Base-by-base conservation (phyloP, 2,888 invertebrate genomes). In the Idaea straminata region DNA sequence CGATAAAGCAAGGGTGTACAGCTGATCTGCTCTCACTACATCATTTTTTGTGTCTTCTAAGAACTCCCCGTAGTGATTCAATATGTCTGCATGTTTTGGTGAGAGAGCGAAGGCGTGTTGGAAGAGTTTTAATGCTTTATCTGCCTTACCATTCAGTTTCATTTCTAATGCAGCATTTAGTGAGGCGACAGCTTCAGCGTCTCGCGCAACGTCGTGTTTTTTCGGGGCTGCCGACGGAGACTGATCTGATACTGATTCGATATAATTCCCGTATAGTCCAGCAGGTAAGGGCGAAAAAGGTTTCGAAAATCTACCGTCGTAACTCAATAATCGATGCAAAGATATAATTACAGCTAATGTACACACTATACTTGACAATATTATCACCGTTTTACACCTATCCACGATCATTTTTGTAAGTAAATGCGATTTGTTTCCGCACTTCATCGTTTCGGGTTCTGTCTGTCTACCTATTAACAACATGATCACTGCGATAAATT, bases 41-140 rank as follows among this genome's bases (percentile, higher is more conserved):
- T 99, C 97, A 47, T 96, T 95, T 72, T 96, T 95, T 16, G 96
- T 96, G 72, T 96, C 95, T 87, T 99, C 99, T 66, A 99, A 86
- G 83, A 98, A 98, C 86, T 98, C 98, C 13, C 99, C 99, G 83
- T 97, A 99, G 79, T 97, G 96, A 72, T 97, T 97, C 7, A 99
- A 92, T 62, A 99, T 96, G 79, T 99, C 98, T 0, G 98, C 97
- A 89, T 99, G 97, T 76, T 96, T 95, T 0, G 99, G 99, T 15
- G 98, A 97, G 59, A 99, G 91, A 0, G 97, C 97, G 66, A 97
- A 94, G 0, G 99, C 99, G 88, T 99, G 99, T 87, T 98, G 96
- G 81, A 97, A 97, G 38, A 98, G 86, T 83, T 97, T 96, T 57
- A 96, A 89, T 0, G 98, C 98, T 88, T 98, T 98, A 64, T 97